phyloP scores from a whole-genome alignment of 1,140 invertebrate species.

The Chironomus striatipennis region DNA sequence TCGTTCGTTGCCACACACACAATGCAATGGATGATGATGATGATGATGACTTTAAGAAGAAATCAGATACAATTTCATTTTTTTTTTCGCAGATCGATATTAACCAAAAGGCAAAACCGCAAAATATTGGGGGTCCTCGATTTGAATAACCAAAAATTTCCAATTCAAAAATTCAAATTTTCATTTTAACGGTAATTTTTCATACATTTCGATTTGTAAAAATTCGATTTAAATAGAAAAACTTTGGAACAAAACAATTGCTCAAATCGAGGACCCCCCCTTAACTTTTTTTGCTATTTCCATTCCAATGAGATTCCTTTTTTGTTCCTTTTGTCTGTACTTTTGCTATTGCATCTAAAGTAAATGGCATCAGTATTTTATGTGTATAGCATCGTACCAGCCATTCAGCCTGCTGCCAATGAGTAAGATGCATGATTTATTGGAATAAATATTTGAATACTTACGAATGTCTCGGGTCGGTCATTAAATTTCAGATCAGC shows the following conservation, averaged over 20 bases:
- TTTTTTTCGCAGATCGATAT: conserved; percentile 1
- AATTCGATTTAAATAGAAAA: no score
- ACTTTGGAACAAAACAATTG: no score
- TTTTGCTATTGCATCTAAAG: not conserved
- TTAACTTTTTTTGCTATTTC: no score
- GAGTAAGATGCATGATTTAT: no score
- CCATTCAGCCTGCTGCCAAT: no score
- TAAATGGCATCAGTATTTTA: not conserved
- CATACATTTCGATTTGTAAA: no score
- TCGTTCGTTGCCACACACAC: conserved; percentile 1
- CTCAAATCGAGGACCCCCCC: no score
- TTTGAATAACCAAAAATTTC: not conserved
- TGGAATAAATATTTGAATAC: no score
- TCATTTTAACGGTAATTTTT: no score
- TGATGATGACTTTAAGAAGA: conserved; percentile 10
- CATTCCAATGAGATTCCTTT: not conserved
- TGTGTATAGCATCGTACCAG: no score
- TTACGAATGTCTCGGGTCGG: no score
- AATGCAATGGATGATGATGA: not conserved
- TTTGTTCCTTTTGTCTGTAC: not conserved
- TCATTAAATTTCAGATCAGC: not conserved
- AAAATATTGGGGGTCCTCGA: no score
- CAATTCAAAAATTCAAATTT: not conserved
- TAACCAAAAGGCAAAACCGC: conserved; percentile 11
- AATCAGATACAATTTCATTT: conserved; percentile 4